These are phyloP conservation scores for Anguilla obscura DNA, from an alignment of 2,797 vertebrate genomes.

Conservation along the genomic window DNA sequence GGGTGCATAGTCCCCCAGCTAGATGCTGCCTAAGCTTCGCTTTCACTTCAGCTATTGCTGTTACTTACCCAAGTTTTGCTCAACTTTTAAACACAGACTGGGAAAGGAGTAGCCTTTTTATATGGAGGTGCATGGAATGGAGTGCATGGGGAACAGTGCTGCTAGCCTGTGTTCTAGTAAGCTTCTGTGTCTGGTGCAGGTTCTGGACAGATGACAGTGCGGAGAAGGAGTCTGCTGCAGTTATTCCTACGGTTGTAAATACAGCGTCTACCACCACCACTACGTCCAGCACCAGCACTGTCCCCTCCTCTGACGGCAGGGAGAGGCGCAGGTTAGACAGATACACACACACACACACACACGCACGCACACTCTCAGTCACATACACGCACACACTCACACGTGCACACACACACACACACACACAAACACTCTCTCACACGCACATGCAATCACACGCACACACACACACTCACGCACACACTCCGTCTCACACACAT, in stretches of 20 bases:
- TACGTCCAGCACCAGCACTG: conserved; percentile 83
- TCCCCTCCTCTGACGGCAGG: conserved; percentile 86
- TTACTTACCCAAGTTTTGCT: neutral
- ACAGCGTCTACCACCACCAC: conserved; percentile 85
- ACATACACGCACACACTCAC: neutral
- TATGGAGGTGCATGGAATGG: neutral
- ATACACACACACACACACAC: neutral
- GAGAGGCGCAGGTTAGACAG: conserved; percentile 91
- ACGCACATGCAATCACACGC: neutral
- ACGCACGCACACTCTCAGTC: neutral
- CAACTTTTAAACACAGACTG: neutral
- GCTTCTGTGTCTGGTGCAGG: conserved; percentile 77
- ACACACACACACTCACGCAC: no score
- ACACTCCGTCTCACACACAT: no score
- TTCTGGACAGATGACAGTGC: conserved; percentile 96
- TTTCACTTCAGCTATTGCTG: neutral
- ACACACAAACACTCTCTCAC: no score
- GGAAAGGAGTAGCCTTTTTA: neutral
- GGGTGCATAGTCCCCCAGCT: neutral
- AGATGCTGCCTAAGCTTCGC: neutral
- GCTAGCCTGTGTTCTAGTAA: neutral
- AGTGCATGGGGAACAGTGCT: neutral
- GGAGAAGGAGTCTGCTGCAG: conserved; percentile 89
- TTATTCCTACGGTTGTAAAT: conserved; percentile 95
- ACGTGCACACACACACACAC: neutral